Evolutionary conservation across 2,888 invertebrate genomes (phyloP), one percentile per base, ranked within the genome.

Genomic region (Drosophila nigritarsus): DNA sequence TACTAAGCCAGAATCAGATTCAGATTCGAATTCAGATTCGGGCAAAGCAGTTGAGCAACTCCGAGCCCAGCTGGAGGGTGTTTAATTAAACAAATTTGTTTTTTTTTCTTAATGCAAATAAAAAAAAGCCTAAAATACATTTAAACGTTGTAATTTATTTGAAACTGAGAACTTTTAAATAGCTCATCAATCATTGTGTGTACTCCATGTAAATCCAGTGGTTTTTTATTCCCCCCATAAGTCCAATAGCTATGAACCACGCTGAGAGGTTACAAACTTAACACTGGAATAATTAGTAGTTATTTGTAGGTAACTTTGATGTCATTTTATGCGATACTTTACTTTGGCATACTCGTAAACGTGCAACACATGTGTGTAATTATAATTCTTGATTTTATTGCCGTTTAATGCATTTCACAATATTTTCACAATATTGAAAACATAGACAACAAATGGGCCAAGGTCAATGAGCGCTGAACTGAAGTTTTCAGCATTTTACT

Each of bases 21-120:
- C 50, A 9, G n/a, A 27, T 29, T 11, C n/a, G 27, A 13, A 34
- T 13, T 49, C 18, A 29, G 65, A 56, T 27, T 9, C 27, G 15
- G n/a, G 40, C 45, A 42, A 50, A 40, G 34, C 56, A 42, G 24
- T 15, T 36, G 36, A 55, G 56, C 76, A 63, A 40, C 63, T 48
- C 63, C 40, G 36, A 13, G 49, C 65, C 73, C 55, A 54, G 13
- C 55, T 38, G 61, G 60, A 59, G 70, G 65, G 56, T 68, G 63
- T 74, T 67, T 76, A 74, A 85, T 80, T 73, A 73, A 78, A 73
- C 62, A 67, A 54, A 78, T 67, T 73, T 75, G 66, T 70, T 75
- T 83, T 77, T 84, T 87, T 73, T 82, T 75, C 67, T 38, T 77
- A 69, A 74, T 72, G 80, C 78, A 73, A 84, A 87, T 85, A 85